Base-by-base conservation (phyloP, 2,113 vertebrate genomes). In the Brachyhypopomus gauderio region DNA sequence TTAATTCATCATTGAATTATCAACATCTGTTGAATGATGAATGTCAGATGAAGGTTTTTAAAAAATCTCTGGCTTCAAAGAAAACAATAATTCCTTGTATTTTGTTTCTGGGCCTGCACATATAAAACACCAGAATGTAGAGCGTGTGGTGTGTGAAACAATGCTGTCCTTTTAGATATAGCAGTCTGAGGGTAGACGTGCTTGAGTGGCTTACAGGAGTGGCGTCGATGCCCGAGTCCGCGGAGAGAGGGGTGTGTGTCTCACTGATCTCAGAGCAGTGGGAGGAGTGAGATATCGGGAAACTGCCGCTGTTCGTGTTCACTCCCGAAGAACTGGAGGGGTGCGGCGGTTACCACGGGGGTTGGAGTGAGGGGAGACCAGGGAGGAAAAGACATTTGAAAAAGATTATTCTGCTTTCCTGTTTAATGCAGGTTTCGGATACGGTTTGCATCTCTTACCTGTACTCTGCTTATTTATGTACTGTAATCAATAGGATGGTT, bases 251-350 rank as follows among this genome's bases (percentile, higher is more conserved):
- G 0, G 69, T 72, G 20, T 78, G 82, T 30, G 90, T 76, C 2
- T 90, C 90, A 8, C 89, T 87, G 8, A 91, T 86, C 66, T 92
- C 83, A 3, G 94, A 95, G 85, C 74, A 88, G 83, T 88, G 89
- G 8, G 94, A 93, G 0, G 91, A 93, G 64, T 86, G 87, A 23
- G 92, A 91, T 64, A 91, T 91, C n/a, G 90, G 90, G 62, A 92
- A 89, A 62, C 91, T 93, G 70, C 86, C 88, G 20, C 85, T 92
- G 89, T 92, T 92, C 48, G 92, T 90, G 85, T 94, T 94, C 91
- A 93, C 91, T 89, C 93, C 95, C 93, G 94, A 96, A 86, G 94
- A 97, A 52, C 96, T 99, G 84, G 30, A 36, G 55, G 22, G 1
- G 12, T 9, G 36, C 67, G 5, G 38, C 63, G 45, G 12, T 3